These are phyloP conservation scores for Pachypsylla venusta DNA, from an alignment of 1,140 invertebrate species.

Conservation along the genomic window DNA sequence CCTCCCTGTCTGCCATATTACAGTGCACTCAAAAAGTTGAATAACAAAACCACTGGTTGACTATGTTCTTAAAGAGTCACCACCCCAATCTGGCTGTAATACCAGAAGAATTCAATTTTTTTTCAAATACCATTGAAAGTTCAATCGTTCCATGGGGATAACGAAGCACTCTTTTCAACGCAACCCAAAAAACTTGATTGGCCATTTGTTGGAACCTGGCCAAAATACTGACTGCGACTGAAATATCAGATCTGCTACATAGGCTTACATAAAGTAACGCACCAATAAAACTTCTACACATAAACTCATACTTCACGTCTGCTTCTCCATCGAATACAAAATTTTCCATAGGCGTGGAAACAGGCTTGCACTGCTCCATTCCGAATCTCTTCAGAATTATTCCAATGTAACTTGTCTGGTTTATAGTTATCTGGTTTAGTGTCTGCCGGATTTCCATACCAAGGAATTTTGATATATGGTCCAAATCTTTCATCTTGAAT, in stretches of 20 bases:
- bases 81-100: background rate
- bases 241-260: conserved; percentile 9
- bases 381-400: background rate
- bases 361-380: background rate
- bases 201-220: conserved; percentile 26
- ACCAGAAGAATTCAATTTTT: background rate
- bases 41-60: background rate
- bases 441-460: conserved; percentile 7
- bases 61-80: background rate
- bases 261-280: background rate
- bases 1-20: background rate
- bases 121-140: conserved; percentile 21
- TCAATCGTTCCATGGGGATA: conserved; percentile 30
- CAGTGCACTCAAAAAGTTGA: background rate
- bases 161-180: conserved; percentile 28
- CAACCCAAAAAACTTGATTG: conserved; percentile 25
- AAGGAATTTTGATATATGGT: background rate
- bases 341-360: background rate
- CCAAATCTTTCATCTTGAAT: conserved; percentile 12
- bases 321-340: background rate
- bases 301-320: background rate
- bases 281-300: conserved; percentile 10
- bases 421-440: background rate
- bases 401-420: background rate
- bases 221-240: conserved; percentile 24